Percentiles rank a stretch among this genome's conserved stretches.
Conservation (phyloP, 2,888 invertebrate species). For the Drosophila leonis region DNA sequence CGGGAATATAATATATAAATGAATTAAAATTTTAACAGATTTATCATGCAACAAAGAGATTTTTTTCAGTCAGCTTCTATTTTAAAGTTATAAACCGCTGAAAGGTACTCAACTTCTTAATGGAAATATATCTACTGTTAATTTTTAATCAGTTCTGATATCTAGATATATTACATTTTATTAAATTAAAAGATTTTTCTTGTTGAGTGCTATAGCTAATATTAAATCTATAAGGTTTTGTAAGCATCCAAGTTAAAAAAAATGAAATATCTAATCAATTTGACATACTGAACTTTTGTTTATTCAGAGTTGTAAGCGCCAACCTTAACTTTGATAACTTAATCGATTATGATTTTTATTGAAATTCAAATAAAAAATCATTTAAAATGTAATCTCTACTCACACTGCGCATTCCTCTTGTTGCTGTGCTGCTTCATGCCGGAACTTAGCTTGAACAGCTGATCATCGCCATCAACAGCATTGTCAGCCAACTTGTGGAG, state of each 20-base stretch:
- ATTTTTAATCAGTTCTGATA: too few relatives aligned
- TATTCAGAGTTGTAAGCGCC: background rate
- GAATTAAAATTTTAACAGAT: slow-evolving; percentile 22
- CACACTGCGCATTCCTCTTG: slow-evolving; percentile 84
- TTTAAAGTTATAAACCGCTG: too few relatives aligned
- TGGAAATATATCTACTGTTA: too few relatives aligned
- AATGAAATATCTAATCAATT: too few relatives aligned
- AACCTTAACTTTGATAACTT: background rate
- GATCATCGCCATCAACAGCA: slow-evolving; percentile 37
- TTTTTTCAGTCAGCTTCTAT: background rate
- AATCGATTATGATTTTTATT: background rate
- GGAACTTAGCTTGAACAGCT: slow-evolving; percentile 29
- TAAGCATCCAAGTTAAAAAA: too few relatives aligned
- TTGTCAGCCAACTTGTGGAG: slow-evolving; percentile 62
- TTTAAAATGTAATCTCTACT: slow-evolving; percentile 53
- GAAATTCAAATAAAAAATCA: background rate
- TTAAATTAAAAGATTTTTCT: too few relatives aligned
- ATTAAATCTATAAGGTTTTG: too few relatives aligned
- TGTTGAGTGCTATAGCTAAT: too few relatives aligned
- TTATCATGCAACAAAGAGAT: slow-evolving; percentile 35
- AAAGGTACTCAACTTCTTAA: too few relatives aligned
- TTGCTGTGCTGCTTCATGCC: slow-evolving; percentile 77
- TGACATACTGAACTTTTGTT: background rate
- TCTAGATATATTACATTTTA: too few relatives aligned
- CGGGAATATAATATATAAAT: slow-evolving; percentile 27